Conservation (phyloP, 2,888 invertebrate species). For the Taenaris catops region DNA sequence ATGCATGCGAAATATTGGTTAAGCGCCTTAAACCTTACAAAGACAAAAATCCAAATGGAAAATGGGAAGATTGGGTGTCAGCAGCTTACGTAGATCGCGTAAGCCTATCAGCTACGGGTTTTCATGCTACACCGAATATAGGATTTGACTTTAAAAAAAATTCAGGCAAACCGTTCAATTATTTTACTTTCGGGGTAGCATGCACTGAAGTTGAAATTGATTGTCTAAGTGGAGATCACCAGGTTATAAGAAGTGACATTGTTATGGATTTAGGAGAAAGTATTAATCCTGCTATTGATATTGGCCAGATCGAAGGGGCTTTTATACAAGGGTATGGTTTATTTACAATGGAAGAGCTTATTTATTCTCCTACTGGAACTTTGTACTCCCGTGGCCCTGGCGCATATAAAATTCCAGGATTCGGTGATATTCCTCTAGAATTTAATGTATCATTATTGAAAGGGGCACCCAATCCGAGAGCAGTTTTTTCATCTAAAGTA, state of each 20-base stretch:
- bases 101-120: conserved; percentile 91
- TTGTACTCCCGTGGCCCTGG: conserved; percentile 94
- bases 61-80: conserved; percentile 92
- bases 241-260: conserved; percentile 92
- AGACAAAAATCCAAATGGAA: conserved; percentile 85
- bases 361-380: conserved; percentile 91
- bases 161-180: conserved; percentile 87
- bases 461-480: conserved; percentile 93
- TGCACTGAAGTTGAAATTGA: conserved; percentile 95
- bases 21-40: conserved; percentile 87
- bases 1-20: conserved; percentile 88
- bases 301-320: conserved; percentile 97
- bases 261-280: conserved; percentile 98
- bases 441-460: conserved; percentile 96
- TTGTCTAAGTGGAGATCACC: conserved; percentile 96
- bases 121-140: conserved; percentile 87
- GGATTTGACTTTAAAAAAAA: conserved; percentile 86
- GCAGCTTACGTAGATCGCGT: conserved; percentile 88
- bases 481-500: conserved; percentile 97
- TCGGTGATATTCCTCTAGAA: conserved; percentile 93
- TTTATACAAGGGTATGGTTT: conserved; percentile 97
- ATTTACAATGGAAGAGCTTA: conserved; percentile 93
- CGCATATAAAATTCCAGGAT: conserved; percentile 96
- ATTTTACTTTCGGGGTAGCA: conserved; percentile 92
- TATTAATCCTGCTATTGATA: conserved; percentile 97